Evolutionary conservation across 2,797 vertebrate genomes (phyloP).

Genomic region (Sardinella longiceps): DNA sequence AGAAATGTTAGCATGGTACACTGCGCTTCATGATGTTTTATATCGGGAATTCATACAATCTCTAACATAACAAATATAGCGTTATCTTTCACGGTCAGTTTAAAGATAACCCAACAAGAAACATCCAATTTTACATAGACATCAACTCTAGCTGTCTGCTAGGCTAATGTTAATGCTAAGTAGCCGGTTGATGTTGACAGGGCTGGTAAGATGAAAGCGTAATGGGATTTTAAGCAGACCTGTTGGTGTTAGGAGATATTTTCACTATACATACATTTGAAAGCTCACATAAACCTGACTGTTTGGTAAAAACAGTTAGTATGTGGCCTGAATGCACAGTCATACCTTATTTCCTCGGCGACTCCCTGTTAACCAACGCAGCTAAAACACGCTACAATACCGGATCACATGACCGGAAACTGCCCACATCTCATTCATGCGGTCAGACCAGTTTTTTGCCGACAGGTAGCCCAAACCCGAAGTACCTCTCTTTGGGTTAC

Average conservation of each 20-base stretch:
- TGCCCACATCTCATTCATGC: conserved; percentile 1
- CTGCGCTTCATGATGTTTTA: background rate
- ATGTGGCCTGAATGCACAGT: conserved; percentile 18
- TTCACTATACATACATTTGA: background rate
- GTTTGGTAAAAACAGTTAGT: background rate
- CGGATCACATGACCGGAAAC: conserved; percentile 7
- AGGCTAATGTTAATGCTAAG: conserved; percentile 8
- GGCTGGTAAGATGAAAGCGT: background rate
- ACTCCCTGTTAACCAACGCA: conserved; percentile 16
- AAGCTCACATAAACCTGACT: background rate
- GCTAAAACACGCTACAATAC: conserved; percentile 21
- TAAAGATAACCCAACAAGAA: background rate
- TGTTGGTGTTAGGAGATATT: background rate
- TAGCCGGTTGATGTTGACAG: background rate
- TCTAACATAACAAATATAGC: background rate
- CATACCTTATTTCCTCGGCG: conserved; percentile 27
- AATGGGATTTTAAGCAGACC: background rate
- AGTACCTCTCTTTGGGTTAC: no score
- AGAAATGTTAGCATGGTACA: background rate
- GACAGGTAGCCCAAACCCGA: no score
- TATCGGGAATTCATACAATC: background rate
- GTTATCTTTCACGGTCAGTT: background rate
- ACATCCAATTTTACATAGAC: background rate
- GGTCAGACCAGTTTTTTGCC: background rate
- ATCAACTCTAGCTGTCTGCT: background rate